Base-by-base conservation (phyloP, 2,888 invertebrate species). In the Lasioglossum marginatum region DNA sequence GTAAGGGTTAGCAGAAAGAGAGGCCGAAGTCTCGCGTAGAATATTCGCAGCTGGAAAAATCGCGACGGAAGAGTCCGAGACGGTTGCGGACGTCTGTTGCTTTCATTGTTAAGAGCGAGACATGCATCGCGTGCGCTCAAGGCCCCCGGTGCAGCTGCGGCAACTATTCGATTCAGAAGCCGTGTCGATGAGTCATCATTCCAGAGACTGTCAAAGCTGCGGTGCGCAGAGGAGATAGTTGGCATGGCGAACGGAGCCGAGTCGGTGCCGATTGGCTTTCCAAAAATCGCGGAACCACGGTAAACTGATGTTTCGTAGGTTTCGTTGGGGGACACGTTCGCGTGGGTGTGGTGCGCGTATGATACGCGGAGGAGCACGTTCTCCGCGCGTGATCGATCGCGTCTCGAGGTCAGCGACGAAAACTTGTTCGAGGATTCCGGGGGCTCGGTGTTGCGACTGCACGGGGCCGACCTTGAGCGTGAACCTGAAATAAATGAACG, bases 101-200 rank as follows among this genome's bases (percentile, higher is more conserved):
- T 23, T 48, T 72, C 23, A 14, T 27, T 23, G n/a, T 19, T 60
- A 27, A 83, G 10, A 63, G 34, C 34, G 23, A 66, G 81, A 57
- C 63, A 57, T 43, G 40, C 45, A 52, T 48, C 34, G 63, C 60
- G 43, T 57, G 73, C 70, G n/a, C 84, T 80, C 75, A 78, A 85
- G 73, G 84, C 60, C 37, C 71, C 66, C 52, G 80, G 70, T 84
- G 70, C 70, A 78, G 80, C 70, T 80, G 77, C 81, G 31, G 77
- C 52, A 84, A 43, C 70, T 68, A 77, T 72, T 83, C 70, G 72
- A 83, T 66, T 77, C 81, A 37, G 75, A 68, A 82, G 57, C 81
- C 82, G 81, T 48, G 76, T 71, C 79, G 89, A 84, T 88, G 89
- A 90, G 70, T 90, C 89, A 89, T 74, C 79, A 60, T 27, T 4